Conservation (phyloP, 2,888 invertebrate species). For the Trichopoda pennipes region DNA sequence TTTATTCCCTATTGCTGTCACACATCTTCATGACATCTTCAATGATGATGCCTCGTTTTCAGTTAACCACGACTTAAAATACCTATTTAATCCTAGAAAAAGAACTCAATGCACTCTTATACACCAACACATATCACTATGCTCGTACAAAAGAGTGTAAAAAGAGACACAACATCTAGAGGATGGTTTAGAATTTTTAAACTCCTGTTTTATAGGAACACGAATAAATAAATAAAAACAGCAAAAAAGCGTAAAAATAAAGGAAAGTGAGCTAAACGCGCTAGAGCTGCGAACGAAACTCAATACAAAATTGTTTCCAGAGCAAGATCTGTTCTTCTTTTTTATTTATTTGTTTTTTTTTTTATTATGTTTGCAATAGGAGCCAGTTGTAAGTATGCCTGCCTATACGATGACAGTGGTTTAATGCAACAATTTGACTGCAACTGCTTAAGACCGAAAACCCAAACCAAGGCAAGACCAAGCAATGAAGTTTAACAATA, state of each 20-base stretch:
- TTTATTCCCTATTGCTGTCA: conserved; percentile 50
- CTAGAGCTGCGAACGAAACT: conserved; percentile 47
- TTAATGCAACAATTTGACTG: conserved; percentile 39
- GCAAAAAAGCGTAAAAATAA: conserved; percentile 48
- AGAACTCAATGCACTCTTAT: conserved; percentile 1
- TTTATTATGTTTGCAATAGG: background rate
- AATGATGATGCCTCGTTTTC: conserved; percentile 63
- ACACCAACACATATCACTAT: background rate
- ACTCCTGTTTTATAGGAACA: conserved; percentile 41
- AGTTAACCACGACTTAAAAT: conserved; percentile 67
- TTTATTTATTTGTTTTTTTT: background rate
- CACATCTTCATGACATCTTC: conserved; percentile 54
- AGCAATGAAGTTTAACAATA: conserved; percentile 67
- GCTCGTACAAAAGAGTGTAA: conserved; percentile 42
- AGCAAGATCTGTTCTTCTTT: conserved; percentile 3
- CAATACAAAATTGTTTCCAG: conserved; percentile 46
- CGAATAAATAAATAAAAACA: conserved; percentile 17
- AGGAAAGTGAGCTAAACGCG: conserved; percentile 63
- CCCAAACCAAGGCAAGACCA: conserved; percentile 11
- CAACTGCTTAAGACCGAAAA: conserved; percentile 13
- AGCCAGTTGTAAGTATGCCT: conserved; percentile 8
- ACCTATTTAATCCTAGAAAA: conserved; percentile 61
- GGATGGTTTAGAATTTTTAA: conserved; percentile 50
- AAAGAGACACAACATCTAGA: conserved; percentile 36
- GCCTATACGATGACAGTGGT: conserved; percentile 53